A percentile compares a stretch with the other conserved stretches of the same genome.
Conservation (phyloP, 2,797 vertebrate species). For the Otus scops region DNA sequence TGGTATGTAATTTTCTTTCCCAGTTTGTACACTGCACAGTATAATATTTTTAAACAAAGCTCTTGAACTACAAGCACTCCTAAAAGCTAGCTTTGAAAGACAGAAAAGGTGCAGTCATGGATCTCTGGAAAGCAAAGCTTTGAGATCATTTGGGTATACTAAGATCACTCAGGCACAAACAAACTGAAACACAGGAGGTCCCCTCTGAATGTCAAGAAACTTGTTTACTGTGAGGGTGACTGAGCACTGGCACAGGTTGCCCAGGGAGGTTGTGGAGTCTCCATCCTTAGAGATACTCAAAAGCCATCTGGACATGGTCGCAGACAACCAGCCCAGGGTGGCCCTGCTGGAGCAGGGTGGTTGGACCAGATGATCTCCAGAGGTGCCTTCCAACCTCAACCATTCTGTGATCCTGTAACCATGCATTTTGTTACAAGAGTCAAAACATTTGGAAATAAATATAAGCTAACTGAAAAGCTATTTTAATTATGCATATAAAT, state of each 20-base stretch:
- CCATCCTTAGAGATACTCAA: neutral
- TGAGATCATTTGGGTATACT: neutral
- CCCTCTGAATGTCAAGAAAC: neutral
- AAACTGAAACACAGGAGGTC: neutral
- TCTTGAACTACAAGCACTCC: neutral
- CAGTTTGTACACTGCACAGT: neutral
- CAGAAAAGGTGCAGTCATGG: neutral
- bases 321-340: neutral
- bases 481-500: neutral
- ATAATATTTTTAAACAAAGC: neutral
- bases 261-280: neutral
- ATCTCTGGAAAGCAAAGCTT: neutral
- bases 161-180: neutral
- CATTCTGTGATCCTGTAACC: neutral
- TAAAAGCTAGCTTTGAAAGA: neutral
- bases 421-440: neutral
- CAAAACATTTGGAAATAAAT: neutral
- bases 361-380: neutral
- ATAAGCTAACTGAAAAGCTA: neutral
- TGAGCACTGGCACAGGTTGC: neutral
- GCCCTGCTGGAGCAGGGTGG: neutral
- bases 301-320: fast-evolving
- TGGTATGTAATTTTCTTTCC: neutral
- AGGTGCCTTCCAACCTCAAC: neutral
- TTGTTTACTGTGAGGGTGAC: neutral